These are phyloP conservation scores for Sminthurides bifidus DNA, from an alignment of 1,140 invertebrate species.

Conservation along the genomic window DNA sequence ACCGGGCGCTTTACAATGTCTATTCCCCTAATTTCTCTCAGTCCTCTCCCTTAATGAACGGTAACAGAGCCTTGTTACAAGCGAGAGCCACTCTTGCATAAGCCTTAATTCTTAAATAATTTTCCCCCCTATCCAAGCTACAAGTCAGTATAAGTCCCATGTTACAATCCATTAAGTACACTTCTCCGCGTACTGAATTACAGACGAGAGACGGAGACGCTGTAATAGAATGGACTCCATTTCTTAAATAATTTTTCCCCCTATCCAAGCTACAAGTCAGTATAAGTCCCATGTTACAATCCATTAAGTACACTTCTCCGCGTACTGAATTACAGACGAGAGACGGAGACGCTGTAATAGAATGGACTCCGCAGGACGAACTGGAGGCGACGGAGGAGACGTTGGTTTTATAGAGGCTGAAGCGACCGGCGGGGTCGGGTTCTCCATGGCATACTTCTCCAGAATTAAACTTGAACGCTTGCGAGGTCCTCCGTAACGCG, in stretches of 20 bases:
- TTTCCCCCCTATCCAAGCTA: background rate
- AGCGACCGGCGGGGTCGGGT: conserved; percentile 12
- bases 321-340: conserved; percentile 32
- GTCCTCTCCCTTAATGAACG: no score
- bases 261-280: background rate
- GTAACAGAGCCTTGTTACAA: no score
- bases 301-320: conserved; percentile 30
- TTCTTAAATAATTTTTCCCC: background rate
- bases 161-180: background rate
- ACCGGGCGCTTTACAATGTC: no score
- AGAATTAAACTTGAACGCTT: conserved; percentile 32
- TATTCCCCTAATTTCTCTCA: no score
- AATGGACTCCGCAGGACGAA: conserved; percentile 25
- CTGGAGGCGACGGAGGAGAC: background rate
- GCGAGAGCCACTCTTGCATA: no score
- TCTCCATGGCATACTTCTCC: conserved; percentile 32
- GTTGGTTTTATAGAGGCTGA: no score
- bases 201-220: background rate
- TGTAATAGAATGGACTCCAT: background rate
- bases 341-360: conserved; percentile 30
- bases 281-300: background rate
- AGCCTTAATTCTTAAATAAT: background rate
- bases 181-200: background rate
- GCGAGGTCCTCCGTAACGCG: conserved; percentile 19
- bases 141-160: background rate